A percentile compares a stretch with the other conserved stretches of the same genome.
Evolutionary conservation across 2,113 vertebrate species (phyloP).

Genomic region (Coptodon bakossiorum): DNA sequence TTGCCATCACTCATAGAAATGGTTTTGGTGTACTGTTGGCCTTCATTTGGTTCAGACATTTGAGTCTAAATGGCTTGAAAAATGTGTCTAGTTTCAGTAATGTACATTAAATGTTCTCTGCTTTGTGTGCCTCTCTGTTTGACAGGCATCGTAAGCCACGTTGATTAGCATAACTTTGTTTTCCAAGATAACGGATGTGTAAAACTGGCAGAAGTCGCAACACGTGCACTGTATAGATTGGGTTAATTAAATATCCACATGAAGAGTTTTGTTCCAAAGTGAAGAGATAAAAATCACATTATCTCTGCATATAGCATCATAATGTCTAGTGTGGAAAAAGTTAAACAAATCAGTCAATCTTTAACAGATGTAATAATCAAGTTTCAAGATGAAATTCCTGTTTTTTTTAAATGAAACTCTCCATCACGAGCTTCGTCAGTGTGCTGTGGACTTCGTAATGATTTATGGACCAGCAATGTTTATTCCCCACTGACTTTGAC

Average conservation of each 20-base stretch:
- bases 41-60: background rate
- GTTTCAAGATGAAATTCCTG: background rate
- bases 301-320: background rate
- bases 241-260: background rate
- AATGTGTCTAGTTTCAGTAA: background rate
- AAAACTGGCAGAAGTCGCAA: background rate
- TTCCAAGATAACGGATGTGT: background rate
- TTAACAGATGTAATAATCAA: background rate
- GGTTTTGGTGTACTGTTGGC: background rate
- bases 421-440: background rate
- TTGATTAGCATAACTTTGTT: background rate
- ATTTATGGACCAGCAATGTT: background rate
- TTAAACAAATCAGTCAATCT: background rate
- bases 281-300: background rate
- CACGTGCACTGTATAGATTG: background rate
- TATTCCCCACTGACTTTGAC: slow-evolving; percentile 18
- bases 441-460: background rate
- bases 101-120: background rate
- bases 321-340: background rate
- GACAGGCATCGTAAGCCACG: background rate
- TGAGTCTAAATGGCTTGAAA: background rate
- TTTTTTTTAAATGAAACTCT: background rate
- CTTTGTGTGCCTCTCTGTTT: background rate
- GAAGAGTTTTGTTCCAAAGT: background rate
- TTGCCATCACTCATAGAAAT: background rate